Percentiles rank a stretch among this genome's conserved stretches.
These are phyloP conservation scores for Sphaeridia pumilis DNA, from an alignment of 2,888 invertebrate species.

Conservation along the genomic window DNA sequence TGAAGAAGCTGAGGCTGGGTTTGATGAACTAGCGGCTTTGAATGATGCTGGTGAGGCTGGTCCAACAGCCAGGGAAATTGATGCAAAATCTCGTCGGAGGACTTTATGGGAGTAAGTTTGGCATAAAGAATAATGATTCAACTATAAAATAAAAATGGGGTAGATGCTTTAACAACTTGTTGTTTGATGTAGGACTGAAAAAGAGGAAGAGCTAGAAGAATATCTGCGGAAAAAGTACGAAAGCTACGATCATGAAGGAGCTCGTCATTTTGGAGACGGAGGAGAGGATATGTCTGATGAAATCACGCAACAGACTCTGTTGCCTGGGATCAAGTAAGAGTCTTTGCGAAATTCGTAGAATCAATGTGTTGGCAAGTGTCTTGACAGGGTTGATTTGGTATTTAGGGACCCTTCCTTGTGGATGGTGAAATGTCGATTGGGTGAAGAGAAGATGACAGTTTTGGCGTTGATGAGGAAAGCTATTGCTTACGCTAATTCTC, in stretches of 20 bases:
- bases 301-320: conserved; percentile 90
- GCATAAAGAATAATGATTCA: no score
- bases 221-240: conserved; percentile 93
- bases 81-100: conserved; percentile 71
- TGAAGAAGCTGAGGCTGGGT: conserved; percentile 96
- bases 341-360: no score
- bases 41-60: conserved; percentile 86
- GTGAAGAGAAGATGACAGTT: conserved; percentile 90
- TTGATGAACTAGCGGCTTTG: conserved; percentile 80
- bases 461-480: conserved; percentile 91
- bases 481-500: conserved; percentile 69
- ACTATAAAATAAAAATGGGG: no score
- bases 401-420: conserved; percentile 92
- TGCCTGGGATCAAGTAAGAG: conserved; percentile 92
- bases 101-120: conserved; percentile 73
- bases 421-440: conserved; percentile 97
- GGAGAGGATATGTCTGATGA: conserved; percentile 97
- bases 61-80: conserved; percentile 87
- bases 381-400: no score
- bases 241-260: conserved; percentile 63
- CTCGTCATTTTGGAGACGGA: conserved; percentile 86
- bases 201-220: conserved; percentile 94
- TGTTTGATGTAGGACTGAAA: conserved; percentile 57
- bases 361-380: neutral
- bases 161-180: neutral